Percentiles rank a stretch among this genome's conserved stretches.
Conservation (phyloP, 2,113 vertebrate genomes). For the Taxidea taxus region DNA sequence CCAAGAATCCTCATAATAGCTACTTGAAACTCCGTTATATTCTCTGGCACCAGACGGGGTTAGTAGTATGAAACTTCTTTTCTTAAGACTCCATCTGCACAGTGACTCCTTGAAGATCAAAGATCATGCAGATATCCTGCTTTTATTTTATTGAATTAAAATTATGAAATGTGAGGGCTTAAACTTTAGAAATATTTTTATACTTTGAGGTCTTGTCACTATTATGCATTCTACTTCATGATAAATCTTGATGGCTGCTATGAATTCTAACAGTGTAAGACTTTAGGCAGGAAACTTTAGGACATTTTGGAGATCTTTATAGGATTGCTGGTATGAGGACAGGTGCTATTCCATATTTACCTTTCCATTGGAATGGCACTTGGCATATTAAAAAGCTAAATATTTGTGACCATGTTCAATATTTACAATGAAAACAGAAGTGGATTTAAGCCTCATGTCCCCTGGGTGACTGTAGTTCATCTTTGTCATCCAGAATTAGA, state of each 20-base stretch:
- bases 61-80: not conserved
- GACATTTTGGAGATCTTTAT: not conserved
- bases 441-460: not conserved
- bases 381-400: slow-evolving; percentile 4
- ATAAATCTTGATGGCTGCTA: not conserved
- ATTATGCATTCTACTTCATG: not conserved
- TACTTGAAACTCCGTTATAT: not conserved
- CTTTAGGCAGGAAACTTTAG: not conserved
- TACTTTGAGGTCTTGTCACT: not conserved
- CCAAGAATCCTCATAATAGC: not conserved
- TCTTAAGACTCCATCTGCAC: not conserved
- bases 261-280: not conserved
- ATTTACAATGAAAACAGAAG: not conserved
- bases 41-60: not conserved
- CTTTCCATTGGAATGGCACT: not conserved
- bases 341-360: not conserved
- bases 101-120: not conserved
- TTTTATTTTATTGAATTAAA: slow-evolving; percentile 3
- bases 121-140: not conserved
- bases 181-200: not conserved
- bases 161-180: not conserved
- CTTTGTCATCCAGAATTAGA: not conserved
- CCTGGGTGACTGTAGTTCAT: not conserved
- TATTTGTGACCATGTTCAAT: not conserved
- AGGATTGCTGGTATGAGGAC: not conserved